phyloP scores from a whole-genome alignment of 2,113 vertebrate genomes.

The Ceyx margarethae region DNA sequence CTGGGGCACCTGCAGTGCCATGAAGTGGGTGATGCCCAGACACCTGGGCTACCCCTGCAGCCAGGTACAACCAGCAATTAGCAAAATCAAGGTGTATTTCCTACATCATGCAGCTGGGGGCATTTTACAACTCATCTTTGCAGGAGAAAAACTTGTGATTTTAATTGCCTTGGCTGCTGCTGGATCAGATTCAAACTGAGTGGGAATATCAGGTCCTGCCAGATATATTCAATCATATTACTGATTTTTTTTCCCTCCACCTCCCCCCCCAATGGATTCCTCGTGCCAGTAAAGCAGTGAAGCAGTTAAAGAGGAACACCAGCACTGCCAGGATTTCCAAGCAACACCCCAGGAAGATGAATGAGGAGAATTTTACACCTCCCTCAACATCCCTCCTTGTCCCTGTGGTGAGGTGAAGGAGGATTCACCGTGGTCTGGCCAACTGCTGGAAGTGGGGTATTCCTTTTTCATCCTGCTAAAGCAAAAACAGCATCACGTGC shows the following conservation, averaged over 20 bases:
- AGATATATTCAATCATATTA: slow-evolving; percentile 42
- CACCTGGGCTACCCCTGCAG: accelerated
- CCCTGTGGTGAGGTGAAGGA: background rate
- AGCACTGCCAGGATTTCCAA: background rate
- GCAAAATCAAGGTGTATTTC: slow-evolving; percentile 63
- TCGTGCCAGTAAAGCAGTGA: slow-evolving; percentile 21
- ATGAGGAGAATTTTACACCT: background rate
- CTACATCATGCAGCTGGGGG: slow-evolving; percentile 61
- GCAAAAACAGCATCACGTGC: background rate
- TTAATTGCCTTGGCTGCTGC: slow-evolving; percentile 55
- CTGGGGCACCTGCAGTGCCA: background rate
- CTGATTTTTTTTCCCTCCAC: background rate
- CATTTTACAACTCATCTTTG: slow-evolving; percentile 62
- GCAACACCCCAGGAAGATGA: background rate
- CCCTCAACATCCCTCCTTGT: background rate
- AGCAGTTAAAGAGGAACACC: slow-evolving; percentile 23
- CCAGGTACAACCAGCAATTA: slow-evolving; percentile 11
- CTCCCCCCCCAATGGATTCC: background rate
- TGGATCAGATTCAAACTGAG: slow-evolving; percentile 50
- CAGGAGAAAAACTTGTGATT: slow-evolving; percentile 26
- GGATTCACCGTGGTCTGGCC: background rate
- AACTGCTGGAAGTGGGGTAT: background rate
- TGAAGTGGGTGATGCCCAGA: background rate
- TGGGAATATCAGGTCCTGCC: slow-evolving; percentile 60
- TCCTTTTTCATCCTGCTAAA: background rate